These are phyloP conservation scores for Thymelicus lineola DNA, from an alignment of 2,888 invertebrate genomes.

Conservation along the genomic window DNA sequence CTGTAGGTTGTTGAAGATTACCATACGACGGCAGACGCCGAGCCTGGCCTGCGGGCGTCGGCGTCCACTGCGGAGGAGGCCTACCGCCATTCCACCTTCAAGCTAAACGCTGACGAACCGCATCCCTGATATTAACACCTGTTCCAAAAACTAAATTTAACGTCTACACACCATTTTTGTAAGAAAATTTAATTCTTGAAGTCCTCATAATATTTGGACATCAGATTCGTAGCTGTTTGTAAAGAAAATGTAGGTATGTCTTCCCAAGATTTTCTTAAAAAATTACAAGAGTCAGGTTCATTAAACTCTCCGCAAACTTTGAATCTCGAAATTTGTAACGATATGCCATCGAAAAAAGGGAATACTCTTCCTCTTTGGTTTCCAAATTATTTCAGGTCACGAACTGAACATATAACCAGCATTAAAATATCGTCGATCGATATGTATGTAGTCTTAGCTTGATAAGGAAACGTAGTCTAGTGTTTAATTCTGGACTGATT, in stretches of 20 bases:
- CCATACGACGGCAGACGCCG: conserved; percentile 49
- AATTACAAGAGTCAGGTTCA: neutral
- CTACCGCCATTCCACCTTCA: conserved; percentile 61
- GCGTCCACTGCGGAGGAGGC: conserved; percentile 64
- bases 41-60: conserved; percentile 58
- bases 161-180: conserved; percentile 4
- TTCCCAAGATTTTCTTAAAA: neutral
- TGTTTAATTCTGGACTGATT: conserved; percentile 42
- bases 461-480: conserved; percentile 51
- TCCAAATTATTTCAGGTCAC: conserved; percentile 6
- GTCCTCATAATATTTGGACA: neutral
- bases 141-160: conserved; percentile 13
- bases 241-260: neutral
- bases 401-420: neutral
- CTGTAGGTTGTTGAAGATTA: conserved; percentile 67
- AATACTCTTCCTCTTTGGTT: neutral
- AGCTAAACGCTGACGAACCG: conserved; percentile 50
- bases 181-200: neutral
- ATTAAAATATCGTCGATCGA: conserved; percentile 18
- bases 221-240: neutral
- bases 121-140: conserved; percentile 17
- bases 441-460: conserved; percentile 48
- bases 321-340: neutral
- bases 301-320: neutral
- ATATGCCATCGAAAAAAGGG: neutral